These are phyloP conservation scores for Prolemur simus DNA, from an alignment of 2,113 vertebrate species.

Conservation along the genomic window DNA sequence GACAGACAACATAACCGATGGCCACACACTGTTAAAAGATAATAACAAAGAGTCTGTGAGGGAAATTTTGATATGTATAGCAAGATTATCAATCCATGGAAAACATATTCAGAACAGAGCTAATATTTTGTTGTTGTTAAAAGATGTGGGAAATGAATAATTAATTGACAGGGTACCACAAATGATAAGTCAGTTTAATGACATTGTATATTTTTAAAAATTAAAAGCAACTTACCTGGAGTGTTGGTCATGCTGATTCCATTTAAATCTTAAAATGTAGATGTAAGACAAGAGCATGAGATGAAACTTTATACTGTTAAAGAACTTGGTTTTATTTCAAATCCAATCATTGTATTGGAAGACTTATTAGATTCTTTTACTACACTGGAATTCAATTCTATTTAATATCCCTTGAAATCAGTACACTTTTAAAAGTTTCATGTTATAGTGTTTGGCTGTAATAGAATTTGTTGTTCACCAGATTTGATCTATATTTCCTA, in stretches of 20 bases:
- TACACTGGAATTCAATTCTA: background rate
- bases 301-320: background rate
- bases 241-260: background rate
- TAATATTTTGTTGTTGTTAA: background rate
- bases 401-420: conserved; percentile 43
- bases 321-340: background rate
- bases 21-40: background rate
- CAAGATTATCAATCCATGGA: background rate
- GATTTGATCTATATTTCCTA: conserved; percentile 18
- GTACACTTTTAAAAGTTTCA: background rate
- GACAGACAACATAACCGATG: background rate
- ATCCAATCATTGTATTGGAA: background rate
- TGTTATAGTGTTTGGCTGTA: background rate
- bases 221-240: background rate
- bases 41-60: background rate
- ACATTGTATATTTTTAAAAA: background rate
- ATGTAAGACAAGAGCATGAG: background rate
- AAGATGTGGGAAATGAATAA: background rate
- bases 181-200: background rate
- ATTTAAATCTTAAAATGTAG: background rate
- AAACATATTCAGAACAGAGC: background rate
- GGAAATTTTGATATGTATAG: background rate
- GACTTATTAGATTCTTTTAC: background rate
- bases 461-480: conserved; percentile 3
- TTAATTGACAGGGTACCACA: background rate